Evolutionary conservation across 2,113 vertebrate genomes (phyloP).

Genomic region (Mus pahari): DNA sequence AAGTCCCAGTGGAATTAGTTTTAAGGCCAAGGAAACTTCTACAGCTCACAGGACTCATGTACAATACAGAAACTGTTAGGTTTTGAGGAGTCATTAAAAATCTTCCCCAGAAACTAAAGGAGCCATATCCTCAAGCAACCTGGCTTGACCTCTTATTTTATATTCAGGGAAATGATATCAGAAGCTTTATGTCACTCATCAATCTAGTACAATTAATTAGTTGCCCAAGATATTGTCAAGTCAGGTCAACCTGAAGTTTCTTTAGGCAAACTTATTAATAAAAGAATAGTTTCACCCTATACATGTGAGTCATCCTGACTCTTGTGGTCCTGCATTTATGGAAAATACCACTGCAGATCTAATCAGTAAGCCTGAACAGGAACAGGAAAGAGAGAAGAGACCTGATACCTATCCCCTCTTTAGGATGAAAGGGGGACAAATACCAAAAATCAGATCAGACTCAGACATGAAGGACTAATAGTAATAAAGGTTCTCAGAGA

Average conservation of each 20-base stretch:
- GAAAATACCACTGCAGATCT: not conserved
- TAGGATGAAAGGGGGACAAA: not conserved
- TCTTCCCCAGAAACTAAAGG: constrained; percentile 21
- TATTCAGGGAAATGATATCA: not conserved
- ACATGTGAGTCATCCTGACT: not conserved
- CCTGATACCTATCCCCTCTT: not conserved
- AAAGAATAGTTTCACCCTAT: not conserved
- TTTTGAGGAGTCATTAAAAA: constrained; percentile 57
- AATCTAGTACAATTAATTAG: constrained; percentile 20
- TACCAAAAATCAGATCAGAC: not conserved
- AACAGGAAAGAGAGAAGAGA: not conserved
- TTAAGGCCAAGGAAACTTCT: constrained; percentile 65
- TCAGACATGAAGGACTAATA: not conserved
- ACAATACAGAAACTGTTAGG: constrained; percentile 47
- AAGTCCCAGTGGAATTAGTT: constrained; percentile 68
- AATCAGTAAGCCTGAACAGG: not conserved
- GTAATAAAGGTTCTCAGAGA: not conserved
- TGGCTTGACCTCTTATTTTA: constrained; percentile 49
- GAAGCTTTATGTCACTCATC: not conserved
- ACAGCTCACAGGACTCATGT: not conserved
- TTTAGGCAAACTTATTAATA: constrained; percentile 46
- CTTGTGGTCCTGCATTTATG: not conserved
- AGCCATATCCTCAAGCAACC: not conserved
- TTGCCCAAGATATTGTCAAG: not conserved
- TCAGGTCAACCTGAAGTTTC: not conserved